Evolutionary conservation across 1,140 invertebrate genomes (phyloP).

Genomic region (Trichonephila inaurata): DNA sequence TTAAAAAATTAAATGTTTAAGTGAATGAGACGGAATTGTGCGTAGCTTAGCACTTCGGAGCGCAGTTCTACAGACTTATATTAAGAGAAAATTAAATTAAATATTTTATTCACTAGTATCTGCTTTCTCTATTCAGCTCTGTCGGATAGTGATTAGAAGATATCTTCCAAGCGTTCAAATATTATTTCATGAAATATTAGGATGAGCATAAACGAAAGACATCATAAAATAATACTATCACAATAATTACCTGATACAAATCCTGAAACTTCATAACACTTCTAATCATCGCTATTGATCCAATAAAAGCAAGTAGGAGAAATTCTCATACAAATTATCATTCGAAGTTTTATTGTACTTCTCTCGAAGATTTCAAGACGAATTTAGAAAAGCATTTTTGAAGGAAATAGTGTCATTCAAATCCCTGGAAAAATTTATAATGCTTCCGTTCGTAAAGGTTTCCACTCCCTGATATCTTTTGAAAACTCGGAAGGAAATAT

Average conservation of each 20-base stretch:
- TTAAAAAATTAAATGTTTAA: constrained; percentile 13
- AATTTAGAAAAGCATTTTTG: constrained; percentile 44
- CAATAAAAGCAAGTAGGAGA: constrained; percentile 17
- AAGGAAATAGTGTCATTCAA: constrained; percentile 29
- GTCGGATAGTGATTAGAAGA: constrained; percentile 10
- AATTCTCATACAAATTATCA: constrained; percentile 26
- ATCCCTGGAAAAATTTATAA: constrained; percentile 64
- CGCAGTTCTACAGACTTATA: neutral
- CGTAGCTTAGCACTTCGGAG: neutral
- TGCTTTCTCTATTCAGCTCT: neutral
- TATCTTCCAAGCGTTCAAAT: neutral
- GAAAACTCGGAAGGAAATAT: constrained; percentile 13
- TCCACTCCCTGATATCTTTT: constrained; percentile 36
- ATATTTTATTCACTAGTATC: neutral
- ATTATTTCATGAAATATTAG: constrained; percentile 29
- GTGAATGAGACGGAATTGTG: neutral
- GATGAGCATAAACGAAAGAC: neutral
- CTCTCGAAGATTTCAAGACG: constrained; percentile 22
- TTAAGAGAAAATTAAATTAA: neutral
- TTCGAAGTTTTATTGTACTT: constrained; percentile 32
- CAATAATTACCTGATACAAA: constrained; percentile 40
- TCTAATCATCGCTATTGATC: constrained; percentile 38
- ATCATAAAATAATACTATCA: constrained; percentile 20
- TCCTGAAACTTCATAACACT: constrained; percentile 31
- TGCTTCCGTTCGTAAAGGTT: constrained; percentile 24